A percentile compares a stretch with the other conserved stretches of the same genome.
These are phyloP conservation scores for Lasioglossum malachurum DNA, from an alignment of 2,888 invertebrate genomes.

Conservation along the genomic window DNA sequence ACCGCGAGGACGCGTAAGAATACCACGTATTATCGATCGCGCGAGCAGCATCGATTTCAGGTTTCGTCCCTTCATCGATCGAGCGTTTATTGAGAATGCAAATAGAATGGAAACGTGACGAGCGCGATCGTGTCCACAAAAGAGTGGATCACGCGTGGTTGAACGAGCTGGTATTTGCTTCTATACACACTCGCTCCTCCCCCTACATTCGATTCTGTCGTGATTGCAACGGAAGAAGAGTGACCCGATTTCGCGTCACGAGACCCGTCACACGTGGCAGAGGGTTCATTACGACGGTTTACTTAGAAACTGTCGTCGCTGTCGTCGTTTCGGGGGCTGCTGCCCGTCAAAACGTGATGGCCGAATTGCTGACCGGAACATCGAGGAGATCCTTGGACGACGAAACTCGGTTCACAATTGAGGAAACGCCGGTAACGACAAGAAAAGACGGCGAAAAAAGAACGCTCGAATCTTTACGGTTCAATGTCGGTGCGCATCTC, in stretches of 20 bases:
- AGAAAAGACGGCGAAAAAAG: neutral
- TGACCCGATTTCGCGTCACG: conserved; percentile 53
- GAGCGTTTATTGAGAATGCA: neutral
- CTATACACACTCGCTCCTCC: neutral
- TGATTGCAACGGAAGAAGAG: conserved; percentile 22
- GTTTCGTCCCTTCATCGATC: conserved; percentile 12
- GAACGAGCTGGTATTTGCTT: neutral
- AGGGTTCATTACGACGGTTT: conserved; percentile 62
- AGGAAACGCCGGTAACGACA: neutral
- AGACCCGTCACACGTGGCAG: conserved; percentile 39
- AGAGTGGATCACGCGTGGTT: neutral
- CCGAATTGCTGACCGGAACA: conserved; percentile 29
- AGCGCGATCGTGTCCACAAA: neutral
- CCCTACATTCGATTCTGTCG: conserved; percentile 25
- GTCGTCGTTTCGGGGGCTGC: conserved; percentile 35
- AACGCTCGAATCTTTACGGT: neutral
- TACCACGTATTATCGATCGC: conserved; percentile 32
- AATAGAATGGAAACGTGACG: neutral
- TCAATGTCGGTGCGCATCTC: neutral
- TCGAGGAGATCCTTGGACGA: neutral
- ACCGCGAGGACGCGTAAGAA: conserved; percentile 24
- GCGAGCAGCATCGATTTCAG: neutral
- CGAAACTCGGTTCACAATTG: neutral
- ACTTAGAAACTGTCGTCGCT: conserved; percentile 44
- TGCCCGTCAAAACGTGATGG: conserved; percentile 37